These are phyloP conservation scores for Melangyna quadrimaculata DNA, from an alignment of 2,888 invertebrate species.

Conservation along the genomic window DNA sequence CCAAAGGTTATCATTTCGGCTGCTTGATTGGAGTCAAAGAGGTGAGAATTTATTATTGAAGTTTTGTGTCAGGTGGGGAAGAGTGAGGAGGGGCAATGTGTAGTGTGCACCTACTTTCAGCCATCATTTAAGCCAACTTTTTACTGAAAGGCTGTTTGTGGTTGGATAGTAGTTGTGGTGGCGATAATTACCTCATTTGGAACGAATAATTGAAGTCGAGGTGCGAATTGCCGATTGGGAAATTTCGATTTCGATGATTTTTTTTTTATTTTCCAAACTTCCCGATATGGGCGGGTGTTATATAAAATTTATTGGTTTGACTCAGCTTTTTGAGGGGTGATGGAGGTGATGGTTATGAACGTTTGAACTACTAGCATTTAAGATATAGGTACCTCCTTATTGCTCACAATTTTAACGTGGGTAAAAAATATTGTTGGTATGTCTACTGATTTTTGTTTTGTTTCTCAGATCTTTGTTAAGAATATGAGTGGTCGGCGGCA, in stretches of 20 bases:
- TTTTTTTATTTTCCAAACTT: slow-evolving; percentile 2
- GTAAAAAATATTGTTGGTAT: slow-evolving; percentile 23
- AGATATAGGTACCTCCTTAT: no score
- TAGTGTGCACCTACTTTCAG: neutral
- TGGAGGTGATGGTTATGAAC: slow-evolving; percentile 54
- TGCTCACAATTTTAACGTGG: slow-evolving; percentile 20
- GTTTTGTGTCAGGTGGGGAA: slow-evolving; percentile 15
- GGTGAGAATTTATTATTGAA: slow-evolving; percentile 70
- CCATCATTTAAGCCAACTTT: slow-evolving; percentile 9
- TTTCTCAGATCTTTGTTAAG: neutral
- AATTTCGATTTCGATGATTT: slow-evolving; percentile 60
- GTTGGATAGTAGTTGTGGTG: slow-evolving; percentile 16
- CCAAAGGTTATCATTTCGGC: slow-evolving; percentile 67
- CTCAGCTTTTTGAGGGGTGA: slow-evolving; percentile 34
- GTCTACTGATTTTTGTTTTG: slow-evolving; percentile 9
- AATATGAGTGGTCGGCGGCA: neutral
- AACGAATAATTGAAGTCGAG: slow-evolving; percentile 69
- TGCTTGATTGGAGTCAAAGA: slow-evolving; percentile 71
- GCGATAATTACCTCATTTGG: slow-evolving; percentile 72
- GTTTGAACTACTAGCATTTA: slow-evolving; percentile 68
- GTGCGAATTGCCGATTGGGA: slow-evolving; percentile 70
- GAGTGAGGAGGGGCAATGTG: neutral
- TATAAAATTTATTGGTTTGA: slow-evolving; percentile 43
- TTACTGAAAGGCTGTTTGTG: slow-evolving; percentile 4
- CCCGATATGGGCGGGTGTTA: slow-evolving; percentile 61